Evolutionary conservation across 2,113 vertebrate species (phyloP).

Genomic region (Columbina picui): DNA sequence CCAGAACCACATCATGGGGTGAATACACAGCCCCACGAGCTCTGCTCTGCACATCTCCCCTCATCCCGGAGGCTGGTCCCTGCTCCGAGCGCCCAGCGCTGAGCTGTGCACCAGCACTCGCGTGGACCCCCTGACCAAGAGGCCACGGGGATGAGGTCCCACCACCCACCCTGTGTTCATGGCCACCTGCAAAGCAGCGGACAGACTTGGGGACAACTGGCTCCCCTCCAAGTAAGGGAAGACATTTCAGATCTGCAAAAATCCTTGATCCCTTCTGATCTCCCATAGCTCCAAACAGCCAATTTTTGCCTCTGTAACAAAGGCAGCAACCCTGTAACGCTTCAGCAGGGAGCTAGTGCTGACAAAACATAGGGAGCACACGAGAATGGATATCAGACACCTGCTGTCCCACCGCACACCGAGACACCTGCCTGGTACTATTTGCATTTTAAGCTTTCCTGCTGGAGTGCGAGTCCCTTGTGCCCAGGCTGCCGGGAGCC

Average conservation of each 20-base stretch:
- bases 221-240: neutral
- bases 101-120: neutral
- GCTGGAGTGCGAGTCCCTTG: neutral
- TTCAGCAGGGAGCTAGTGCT: neutral
- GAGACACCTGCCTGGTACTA: neutral
- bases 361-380: neutral
- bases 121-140: neutral
- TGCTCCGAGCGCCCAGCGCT: neutral
- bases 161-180: neutral
- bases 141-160: neutral
- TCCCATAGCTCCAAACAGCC: neutral
- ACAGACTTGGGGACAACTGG: neutral
- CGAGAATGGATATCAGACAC: neutral
- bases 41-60: too few relatives aligned
- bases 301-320: neutral
- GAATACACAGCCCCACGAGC: too few relatives aligned
- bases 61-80: neutral
- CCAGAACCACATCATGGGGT: fast-evolving
- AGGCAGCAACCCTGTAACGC: neutral
- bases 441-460: neutral
- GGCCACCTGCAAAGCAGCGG: neutral
- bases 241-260: neutral
- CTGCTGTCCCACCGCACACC: neutral
- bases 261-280: neutral
- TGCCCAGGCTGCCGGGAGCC: neutral